These are phyloP conservation scores for Struthio camelus DNA, from an alignment of 2,113 vertebrate genomes.

Conservation along the genomic window DNA sequence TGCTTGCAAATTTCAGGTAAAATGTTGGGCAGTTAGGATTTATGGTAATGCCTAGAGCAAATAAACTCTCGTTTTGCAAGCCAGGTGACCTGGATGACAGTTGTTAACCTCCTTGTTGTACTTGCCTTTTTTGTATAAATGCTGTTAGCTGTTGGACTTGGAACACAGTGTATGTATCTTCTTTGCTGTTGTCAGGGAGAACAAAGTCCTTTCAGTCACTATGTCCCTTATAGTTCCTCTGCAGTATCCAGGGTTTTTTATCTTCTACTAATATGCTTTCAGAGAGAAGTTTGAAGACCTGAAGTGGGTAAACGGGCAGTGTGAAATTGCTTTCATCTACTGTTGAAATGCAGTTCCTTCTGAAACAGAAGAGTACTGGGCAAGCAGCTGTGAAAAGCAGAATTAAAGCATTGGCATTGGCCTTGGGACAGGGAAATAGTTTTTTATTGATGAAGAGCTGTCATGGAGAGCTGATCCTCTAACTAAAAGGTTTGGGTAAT, in stretches of 20 bases:
- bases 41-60: neutral
- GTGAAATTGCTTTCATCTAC: neutral
- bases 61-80: neutral
- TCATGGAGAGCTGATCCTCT: neutral
- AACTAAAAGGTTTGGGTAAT: neutral
- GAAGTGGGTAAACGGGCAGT: neutral
- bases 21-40: neutral
- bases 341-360: neutral
- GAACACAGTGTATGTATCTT: neutral
- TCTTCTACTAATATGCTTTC: neutral
- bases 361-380: neutral
- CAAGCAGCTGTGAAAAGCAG: neutral
- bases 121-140: neutral
- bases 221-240: neutral
- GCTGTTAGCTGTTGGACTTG: neutral
- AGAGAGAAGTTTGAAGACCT: neutral
- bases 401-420: neutral
- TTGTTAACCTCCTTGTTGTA: neutral
- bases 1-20: neutral
- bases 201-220: fast-evolving
- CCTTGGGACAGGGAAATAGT: neutral
- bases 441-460: neutral
- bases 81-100: fast-evolving
- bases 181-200: neutral
- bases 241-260: neutral